These are phyloP conservation scores for Stigmatopora nigra DNA, from an alignment of 2,113 vertebrate genomes.

Conservation along the genomic window DNA sequence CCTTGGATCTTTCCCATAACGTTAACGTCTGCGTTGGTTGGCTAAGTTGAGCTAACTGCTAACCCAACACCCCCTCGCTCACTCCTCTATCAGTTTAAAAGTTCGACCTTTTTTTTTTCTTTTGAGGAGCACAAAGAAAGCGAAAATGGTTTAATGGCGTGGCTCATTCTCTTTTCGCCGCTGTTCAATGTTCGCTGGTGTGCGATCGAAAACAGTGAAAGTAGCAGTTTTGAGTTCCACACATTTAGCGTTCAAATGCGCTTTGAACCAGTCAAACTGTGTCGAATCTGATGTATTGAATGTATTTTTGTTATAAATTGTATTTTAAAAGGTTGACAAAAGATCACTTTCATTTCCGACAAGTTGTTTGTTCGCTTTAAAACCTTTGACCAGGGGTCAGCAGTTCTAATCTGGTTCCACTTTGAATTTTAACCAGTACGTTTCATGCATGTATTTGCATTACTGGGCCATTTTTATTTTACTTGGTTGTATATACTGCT, in stretches of 20 bases:
- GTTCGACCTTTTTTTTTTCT: background rate
- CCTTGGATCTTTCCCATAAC: slow-evolving; percentile 3
- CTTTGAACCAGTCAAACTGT: background rate
- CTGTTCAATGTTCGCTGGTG: background rate
- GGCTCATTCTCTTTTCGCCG: background rate
- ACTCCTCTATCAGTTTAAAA: background rate
- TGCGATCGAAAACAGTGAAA: background rate
- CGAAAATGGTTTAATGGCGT: background rate
- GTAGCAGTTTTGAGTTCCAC: background rate
- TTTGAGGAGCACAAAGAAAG: background rate
- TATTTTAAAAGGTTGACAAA: background rate
- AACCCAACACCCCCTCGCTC: slow-evolving; percentile 39
- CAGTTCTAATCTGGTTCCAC: slow-evolving; percentile 8
- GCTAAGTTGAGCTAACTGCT: slow-evolving; percentile 50
- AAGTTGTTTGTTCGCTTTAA: slow-evolving; percentile 10
- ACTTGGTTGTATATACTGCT: no score
- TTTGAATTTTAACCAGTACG: background rate
- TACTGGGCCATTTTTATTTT: background rate
- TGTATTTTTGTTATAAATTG: no score
- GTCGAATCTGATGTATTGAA: background rate
- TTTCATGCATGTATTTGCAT: slow-evolving; percentile 1
- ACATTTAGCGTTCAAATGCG: background rate
- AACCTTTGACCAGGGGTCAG: slow-evolving; percentile 25
- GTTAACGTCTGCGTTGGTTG: slow-evolving; percentile 33
- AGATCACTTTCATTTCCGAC: background rate